phyloP scores from a whole-genome alignment of 2,888 invertebrate species.

The Boloria selene region DNA sequence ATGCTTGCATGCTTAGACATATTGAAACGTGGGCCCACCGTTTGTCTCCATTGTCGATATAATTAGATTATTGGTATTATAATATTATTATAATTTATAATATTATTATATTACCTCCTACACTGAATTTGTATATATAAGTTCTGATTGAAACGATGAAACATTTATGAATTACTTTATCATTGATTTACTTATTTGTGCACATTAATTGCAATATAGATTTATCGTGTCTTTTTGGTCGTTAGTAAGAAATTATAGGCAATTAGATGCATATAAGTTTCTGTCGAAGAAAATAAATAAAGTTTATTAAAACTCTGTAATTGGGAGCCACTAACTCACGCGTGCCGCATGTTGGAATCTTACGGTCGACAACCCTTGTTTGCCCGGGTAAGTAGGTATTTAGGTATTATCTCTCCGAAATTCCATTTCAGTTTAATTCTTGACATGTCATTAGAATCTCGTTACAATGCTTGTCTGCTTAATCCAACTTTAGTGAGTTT shows the following conservation, averaged over 20 bases:
- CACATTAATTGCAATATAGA: too few species aligned
- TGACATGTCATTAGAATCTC: slow-evolving; percentile 12
- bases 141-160: too few species aligned
- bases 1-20: too few species aligned
- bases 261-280: slow-evolving; percentile 2
- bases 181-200: too few species aligned
- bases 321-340: slow-evolving; percentile 16
- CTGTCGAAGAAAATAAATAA: slow-evolving; percentile 10
- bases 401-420: slow-evolving; percentile 1
- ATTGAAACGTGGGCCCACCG: slow-evolving; percentile 1
- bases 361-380: slow-evolving; percentile 17
- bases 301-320: slow-evolving; percentile 24
- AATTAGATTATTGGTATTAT: slow-evolving; percentile 11
- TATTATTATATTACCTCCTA: slow-evolving; percentile 1
- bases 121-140: not conserved
- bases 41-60: slow-evolving; percentile 8
- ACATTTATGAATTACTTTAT: too few species aligned
- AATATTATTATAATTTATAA: too few species aligned
- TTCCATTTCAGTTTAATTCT: not conserved
- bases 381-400: slow-evolving; percentile 15
- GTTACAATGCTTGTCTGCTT: slow-evolving; percentile 17
- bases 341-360: slow-evolving; percentile 15
- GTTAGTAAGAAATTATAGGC: not conserved
- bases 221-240: too few species aligned
- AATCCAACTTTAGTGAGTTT: slow-evolving; percentile 14